Evolutionary conservation across 2,113 vertebrate genomes (phyloP).

Genomic region (Burhinus bistriatus): DNA sequence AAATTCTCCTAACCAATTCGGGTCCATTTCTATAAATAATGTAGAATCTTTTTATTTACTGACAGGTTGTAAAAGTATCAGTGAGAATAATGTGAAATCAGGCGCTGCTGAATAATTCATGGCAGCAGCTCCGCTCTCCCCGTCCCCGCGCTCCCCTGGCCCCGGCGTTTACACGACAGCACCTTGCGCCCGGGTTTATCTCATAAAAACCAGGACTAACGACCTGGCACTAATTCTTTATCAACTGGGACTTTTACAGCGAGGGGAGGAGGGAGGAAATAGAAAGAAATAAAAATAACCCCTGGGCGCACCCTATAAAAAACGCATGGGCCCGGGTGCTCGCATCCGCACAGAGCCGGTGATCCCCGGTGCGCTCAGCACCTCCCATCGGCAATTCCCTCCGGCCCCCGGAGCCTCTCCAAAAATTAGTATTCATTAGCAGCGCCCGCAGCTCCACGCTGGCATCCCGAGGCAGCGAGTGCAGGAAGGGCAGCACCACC

Average conservation of each 20-base stretch:
- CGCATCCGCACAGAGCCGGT: accelerated
- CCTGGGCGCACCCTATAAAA: constrained; percentile 28
- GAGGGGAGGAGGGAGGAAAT: neutral
- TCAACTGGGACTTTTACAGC: constrained; percentile 21
- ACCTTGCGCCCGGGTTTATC: constrained; percentile 46
- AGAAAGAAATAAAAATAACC: constrained; percentile 53
- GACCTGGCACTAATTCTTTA: constrained; percentile 66
- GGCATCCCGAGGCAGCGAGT: neutral
- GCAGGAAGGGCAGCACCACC: neutral
- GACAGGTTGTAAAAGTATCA: constrained; percentile 84
- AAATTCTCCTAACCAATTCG: constrained; percentile 68
- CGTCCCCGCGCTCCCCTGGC: neutral
- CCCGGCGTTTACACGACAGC: constrained; percentile 41
- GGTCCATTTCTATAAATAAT: constrained; percentile 80
- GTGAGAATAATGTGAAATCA: constrained; percentile 79
- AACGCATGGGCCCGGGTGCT: neutral
- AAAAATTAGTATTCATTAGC: neutral
- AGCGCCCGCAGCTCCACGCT: neutral
- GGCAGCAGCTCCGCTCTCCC: neutral
- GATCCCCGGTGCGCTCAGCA: neutral
- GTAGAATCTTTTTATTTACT: constrained; percentile 84
- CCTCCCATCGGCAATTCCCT: neutral
- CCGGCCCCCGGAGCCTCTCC: neutral
- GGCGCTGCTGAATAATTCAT: constrained; percentile 76
- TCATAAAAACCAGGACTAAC: constrained; percentile 60